phyloP scores from a whole-genome alignment of 2,888 invertebrate species.

The Leptinotarsa peninsularis region DNA sequence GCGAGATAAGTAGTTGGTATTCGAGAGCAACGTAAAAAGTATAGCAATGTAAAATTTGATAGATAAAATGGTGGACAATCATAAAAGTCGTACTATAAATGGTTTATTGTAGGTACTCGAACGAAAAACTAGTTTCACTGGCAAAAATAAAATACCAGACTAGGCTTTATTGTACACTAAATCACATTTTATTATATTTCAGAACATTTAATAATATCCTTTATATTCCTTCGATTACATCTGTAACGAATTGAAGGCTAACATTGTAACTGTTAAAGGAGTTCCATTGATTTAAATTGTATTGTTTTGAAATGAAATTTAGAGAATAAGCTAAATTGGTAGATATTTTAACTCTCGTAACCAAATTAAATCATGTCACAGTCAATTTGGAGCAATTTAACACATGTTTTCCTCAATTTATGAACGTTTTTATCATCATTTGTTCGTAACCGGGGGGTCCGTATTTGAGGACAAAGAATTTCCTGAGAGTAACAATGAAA shows the following conservation, averaged over 20 bases:
- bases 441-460: not conserved
- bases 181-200: slow-evolving; percentile 51
- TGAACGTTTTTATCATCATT: slow-evolving; percentile 36
- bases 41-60: slow-evolving; percentile 43
- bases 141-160: slow-evolving; percentile 44
- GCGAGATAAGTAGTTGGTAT: slow-evolving; percentile 27
- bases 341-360: slow-evolving; percentile 45
- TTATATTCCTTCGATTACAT: slow-evolving; percentile 40
- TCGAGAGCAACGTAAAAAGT: slow-evolving; percentile 34
- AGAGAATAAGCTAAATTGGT: slow-evolving; percentile 43
- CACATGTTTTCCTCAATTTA: slow-evolving; percentile 46
- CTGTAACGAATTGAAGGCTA: slow-evolving; percentile 38
- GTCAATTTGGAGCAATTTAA: slow-evolving; percentile 63
- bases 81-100: slow-evolving; percentile 49
- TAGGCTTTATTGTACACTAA: slow-evolving; percentile 49
- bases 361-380: slow-evolving; percentile 63
- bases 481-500: not conserved
- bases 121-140: slow-evolving; percentile 45
- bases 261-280: slow-evolving; percentile 38
- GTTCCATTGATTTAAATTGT: slow-evolving; percentile 38
- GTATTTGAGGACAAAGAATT: not conserved
- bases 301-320: slow-evolving; percentile 43
- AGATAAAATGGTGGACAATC: slow-evolving; percentile 46
- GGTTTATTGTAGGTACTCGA: slow-evolving; percentile 43
- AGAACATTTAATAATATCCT: slow-evolving; percentile 45